Evolutionary conservation across 2,113 vertebrate genomes (phyloP), one percentile per base, ranked within the genome.

Genomic region (Spermophilus dauricus): DNA sequence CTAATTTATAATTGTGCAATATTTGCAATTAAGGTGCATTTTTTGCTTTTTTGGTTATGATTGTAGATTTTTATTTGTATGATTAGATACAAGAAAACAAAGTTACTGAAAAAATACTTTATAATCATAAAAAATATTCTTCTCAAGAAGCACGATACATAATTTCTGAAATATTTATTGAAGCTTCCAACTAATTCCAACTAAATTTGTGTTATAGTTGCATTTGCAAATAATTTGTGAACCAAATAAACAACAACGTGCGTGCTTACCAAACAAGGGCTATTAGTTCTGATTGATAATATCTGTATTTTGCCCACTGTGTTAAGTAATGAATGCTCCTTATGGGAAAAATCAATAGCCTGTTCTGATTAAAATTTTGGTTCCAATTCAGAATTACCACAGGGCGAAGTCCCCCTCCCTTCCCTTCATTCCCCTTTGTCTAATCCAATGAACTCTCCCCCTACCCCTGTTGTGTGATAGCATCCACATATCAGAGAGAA

Each of bases 301-400:
- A 95, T 72, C 24, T 90, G 58, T 90, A 81, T 94, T 93, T 92
- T 97, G 73, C 95, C 12, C 37, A 65, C 73, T 88, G 42, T 89
- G 73, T 95, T 95, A 98, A 98, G 93, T 69, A 89, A 94, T 37
- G 63, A 96, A 95, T 89, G 32, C 73, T 91, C 82, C 96, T 95
- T 77, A 80, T 77, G 86, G 84, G 70, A 32, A 97, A 97, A 97
- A 97, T 91, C 93, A 97, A 70, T 89, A 93, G 24, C 48, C 86
- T 86, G 20, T 67, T 83, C 51, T 94, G 78, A 87, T 93, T 95
- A 93, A 97, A 95, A 96, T 96, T 53, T 96, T 98, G 93, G 91
- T 90, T 92, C 32, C 1, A 88, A 26, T 95, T 97, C 84, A 90
- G 69, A 97, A 95, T 98, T 96, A 89, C 45, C 61, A 73, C 72